A percentile compares a stretch with the other conserved stretches of the same genome.
Evolutionary conservation across 2,888 invertebrate genomes (phyloP).

Genomic region (Drosophila pullipes): DNA sequence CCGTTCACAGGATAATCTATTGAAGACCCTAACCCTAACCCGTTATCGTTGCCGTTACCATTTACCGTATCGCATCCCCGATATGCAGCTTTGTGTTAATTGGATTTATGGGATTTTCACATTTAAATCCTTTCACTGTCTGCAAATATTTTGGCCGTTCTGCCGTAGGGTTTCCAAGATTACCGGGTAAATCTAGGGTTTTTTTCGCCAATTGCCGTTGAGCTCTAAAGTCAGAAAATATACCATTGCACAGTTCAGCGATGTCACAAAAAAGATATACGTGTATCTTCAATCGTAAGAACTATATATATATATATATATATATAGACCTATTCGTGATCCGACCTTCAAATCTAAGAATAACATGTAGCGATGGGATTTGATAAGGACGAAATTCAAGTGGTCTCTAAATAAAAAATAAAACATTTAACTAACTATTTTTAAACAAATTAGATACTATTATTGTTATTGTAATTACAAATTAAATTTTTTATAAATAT

Average conservation of each 20-base stretch:
- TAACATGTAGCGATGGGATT: background rate
- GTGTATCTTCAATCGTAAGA: background rate
- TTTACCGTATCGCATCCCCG: slow-evolving; percentile 22
- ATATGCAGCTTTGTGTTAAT: slow-evolving; percentile 81
- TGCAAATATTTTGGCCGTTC: slow-evolving; percentile 82
- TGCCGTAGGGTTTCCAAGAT: slow-evolving; percentile 52
- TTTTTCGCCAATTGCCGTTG: slow-evolving; percentile 78
- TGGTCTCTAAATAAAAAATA: background rate
- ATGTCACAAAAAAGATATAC: background rate
- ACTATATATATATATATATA: background rate
- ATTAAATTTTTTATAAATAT: too few relatives aligned
- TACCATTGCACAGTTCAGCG: background rate
- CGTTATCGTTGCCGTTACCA: slow-evolving; percentile 22
- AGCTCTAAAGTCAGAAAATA: slow-evolving; percentile 42
- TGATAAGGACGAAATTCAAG: background rate
- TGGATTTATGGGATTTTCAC: slow-evolving; percentile 82
- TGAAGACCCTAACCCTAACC: slow-evolving; percentile 1
- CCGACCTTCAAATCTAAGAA: too few relatives aligned
- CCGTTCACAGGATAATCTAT: slow-evolving; percentile 21
- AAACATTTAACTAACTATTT: background rate
- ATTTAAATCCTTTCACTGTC: slow-evolving; percentile 80
- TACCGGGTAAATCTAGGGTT: slow-evolving; percentile 65
- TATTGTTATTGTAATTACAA: background rate
- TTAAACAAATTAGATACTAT: fast-evolving
- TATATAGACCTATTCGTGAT: background rate